Evolutionary conservation across 2,888 invertebrate genomes (phyloP), one percentile per base, ranked within the genome.

Genomic region (Antheraea yamamai): DNA sequence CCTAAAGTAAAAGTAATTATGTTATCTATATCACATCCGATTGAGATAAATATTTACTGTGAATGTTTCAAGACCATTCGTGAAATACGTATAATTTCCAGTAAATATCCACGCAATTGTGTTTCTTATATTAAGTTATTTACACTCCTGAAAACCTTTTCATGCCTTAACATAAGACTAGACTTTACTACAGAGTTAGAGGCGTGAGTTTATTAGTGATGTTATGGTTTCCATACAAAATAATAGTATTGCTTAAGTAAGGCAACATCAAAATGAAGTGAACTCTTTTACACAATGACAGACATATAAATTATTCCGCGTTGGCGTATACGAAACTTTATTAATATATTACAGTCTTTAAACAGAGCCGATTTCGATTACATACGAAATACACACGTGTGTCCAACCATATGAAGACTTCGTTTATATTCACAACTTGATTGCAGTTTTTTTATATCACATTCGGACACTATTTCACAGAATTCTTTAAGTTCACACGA

Each of bases 131-230:
- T 86, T 87, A 87, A 85, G 88, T 84, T 94, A 94, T 92, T 82
- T 93, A 94, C 93, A 94, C 88, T 91, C 87, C 64, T 66, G 88
- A 89, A 92, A 90, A 91, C 90, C 87, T 87, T 88, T 88, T 88
- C 87, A 88, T 89, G 91, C 91, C 93, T 92, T 94, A 94, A 92
- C 88, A 88, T 94, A 94, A 92, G 94, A 95, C 94, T 95, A 95
- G 94, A 95, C 89, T 94, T 94, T 93, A 93, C 94, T 93, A 93
- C 89, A 87, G 87, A 90, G 84, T 90, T 87, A 89, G 83, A 90
- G 87, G 89, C 84, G 88, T 90, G 90, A 91, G 84, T 86, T 84
- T 80, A 87, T 85, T 85, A 81, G 86, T 85, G 84, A 86, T 83
- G 85, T 84, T 81, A 84, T 81, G 82, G 84, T 85, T 86, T 81